Conservation (phyloP, 2,113 vertebrate genomes). For the Microcebus lehilahytsara region DNA sequence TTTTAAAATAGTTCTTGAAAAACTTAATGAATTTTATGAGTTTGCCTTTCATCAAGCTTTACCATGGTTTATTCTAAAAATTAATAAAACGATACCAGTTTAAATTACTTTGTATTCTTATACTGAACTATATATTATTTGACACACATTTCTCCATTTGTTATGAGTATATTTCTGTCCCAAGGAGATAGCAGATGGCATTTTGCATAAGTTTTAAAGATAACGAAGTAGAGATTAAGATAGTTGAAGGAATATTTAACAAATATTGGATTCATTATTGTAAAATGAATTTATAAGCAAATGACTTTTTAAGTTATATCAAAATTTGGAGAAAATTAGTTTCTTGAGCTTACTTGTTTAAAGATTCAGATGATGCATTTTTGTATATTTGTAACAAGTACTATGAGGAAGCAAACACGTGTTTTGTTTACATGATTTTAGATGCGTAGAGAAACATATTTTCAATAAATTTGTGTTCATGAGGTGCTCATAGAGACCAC, state of each 20-base stretch:
- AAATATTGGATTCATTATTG: not conserved
- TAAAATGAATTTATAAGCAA: not conserved
- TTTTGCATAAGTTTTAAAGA: not conserved
- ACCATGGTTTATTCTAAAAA: slow-evolving; percentile 5
- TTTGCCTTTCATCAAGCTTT: not conserved
- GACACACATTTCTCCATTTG: not conserved
- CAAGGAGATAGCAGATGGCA: not conserved
- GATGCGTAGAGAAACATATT: not conserved
- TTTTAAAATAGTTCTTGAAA: slow-evolving; percentile 6
- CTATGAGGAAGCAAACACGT: not conserved
- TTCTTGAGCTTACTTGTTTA: not conserved
- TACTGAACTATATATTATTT: not conserved
- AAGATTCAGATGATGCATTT: not conserved
- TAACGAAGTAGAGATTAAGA: not conserved
- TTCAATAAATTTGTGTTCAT: not conserved
- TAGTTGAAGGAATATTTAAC: not conserved
- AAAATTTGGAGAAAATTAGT: not conserved
- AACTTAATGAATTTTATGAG: not conserved
- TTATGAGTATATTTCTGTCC: not conserved
- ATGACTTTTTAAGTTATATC: not conserved
- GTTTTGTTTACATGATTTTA: not conserved
- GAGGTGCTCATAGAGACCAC: not conserved
- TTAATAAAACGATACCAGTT: not conserved
- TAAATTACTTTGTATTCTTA: slow-evolving; percentile 13
- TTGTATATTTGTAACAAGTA: not conserved